Evolutionary conservation across 2,888 invertebrate genomes (phyloP), one percentile per base, ranked within the genome.

Genomic region (Spisula subtruncata): DNA sequence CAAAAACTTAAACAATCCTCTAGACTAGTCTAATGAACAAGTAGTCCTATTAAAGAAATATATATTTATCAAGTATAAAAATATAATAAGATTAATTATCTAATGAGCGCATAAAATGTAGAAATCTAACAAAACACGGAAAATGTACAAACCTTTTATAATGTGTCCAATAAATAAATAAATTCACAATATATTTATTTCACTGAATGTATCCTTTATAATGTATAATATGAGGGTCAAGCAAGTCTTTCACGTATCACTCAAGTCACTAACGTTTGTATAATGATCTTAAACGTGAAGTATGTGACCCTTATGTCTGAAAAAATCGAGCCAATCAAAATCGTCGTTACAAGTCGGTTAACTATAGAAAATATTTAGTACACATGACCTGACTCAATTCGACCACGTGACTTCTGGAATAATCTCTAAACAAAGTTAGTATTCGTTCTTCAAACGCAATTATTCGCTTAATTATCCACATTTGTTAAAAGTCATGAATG

Each of bases 401-500:
- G 14, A 81, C 20, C 80, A 46, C 46, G 81, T 60, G 46, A 46
- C 46, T 81, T 48, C 10, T 48, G 46, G 5, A 25, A 14, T 87
- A 87, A 48, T 87, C 87, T 87, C 87, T 71, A 87, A 87, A 51
- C 82, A 56, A 83, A 87, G 46, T 82, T 25, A 56, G 29, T 66
- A 46, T 29, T 0, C 71, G 10, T 29, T 25, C 82, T 60, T 41
- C 46, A 46, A 71, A 18, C 16, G 1, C 32, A 8, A 35, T 60
- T 56, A 56, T 12, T 6, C 0, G 41, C 25, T 1, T n/a, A 18
- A 14, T 0, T 20, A 29, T 6, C 29, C 16, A 20, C 4, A 29
- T 51, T 20, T 75, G 32, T 79, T 54, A 41, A 83, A 87, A 83
- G 87, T 87, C 87, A 87, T 87, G 87, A 87, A 87, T 87, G 87